Evolutionary conservation across 2,797 vertebrate species (phyloP).

Genomic region (Chrysolophus pictus): DNA sequence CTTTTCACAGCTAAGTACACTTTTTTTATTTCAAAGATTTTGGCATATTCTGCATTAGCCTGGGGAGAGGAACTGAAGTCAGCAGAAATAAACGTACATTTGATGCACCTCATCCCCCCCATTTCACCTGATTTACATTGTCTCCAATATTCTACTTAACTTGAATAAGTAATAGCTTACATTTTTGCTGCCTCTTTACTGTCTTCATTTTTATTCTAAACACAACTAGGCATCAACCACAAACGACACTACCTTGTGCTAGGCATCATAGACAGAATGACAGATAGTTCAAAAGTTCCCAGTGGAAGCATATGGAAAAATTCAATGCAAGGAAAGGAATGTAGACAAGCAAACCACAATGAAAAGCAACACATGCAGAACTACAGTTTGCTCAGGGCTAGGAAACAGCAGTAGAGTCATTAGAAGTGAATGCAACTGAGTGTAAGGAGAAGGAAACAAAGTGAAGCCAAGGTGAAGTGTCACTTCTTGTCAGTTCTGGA

Average conservation of each 20-base stretch:
- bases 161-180: not conserved
- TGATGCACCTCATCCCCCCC: not conserved
- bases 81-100: rapidly evolving
- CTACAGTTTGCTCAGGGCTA: not conserved
- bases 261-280: not conserved
- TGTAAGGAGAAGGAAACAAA: not conserved
- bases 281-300: not conserved
- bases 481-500: not conserved
- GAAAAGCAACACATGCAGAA: not conserved
- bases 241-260: rapidly evolving
- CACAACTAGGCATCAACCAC: not conserved
- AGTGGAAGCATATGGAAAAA: not conserved
- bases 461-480: not conserved
- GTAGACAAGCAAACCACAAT: not conserved
- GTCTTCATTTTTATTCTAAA: not conserved
- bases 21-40: not conserved
- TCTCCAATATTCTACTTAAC: not conserved
- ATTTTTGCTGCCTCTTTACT: not conserved
- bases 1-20: not conserved
- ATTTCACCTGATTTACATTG: not conserved
- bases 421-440: not conserved
- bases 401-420: rapidly evolving
- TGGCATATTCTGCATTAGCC: not conserved
- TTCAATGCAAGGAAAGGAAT: rapidly evolving
- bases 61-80: rapidly evolving